phyloP scores from a whole-genome alignment of 2,888 invertebrate species.

The Meloe dianella region DNA sequence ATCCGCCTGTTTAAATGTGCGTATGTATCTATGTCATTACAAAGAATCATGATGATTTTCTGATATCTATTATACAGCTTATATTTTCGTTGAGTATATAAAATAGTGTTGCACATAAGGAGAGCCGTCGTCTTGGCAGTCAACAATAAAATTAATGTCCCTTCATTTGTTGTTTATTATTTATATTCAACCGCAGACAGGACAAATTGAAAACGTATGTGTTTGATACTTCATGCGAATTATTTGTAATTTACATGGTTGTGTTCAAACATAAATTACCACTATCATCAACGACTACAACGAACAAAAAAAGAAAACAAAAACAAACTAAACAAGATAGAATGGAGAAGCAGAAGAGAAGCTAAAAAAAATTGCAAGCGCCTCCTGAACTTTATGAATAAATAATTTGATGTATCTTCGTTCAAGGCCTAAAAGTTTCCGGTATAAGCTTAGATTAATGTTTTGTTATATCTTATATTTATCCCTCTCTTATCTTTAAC shows the following conservation, averaged over 20 bases:
- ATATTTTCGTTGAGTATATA: not conserved
- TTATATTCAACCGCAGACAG: conserved; percentile 43
- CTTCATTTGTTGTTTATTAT: conserved; percentile 46
- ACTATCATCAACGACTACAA: not conserved
- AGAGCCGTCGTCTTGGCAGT: conserved; percentile 26
- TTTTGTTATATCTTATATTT: conserved; percentile 11
- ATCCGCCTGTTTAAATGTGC: not conserved
- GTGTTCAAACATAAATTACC: conserved; percentile 33
- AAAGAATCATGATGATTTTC: not conserved
- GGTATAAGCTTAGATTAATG: conserved; percentile 29
- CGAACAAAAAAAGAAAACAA: not conserved
- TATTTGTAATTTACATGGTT: conserved; percentile 39
- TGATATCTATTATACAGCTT: not conserved
- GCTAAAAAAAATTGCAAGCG: conserved; percentile 16
- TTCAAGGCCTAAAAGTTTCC: conserved; percentile 26
- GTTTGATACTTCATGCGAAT: conserved; percentile 43
- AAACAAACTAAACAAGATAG: not conserved
- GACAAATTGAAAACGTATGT: conserved; percentile 51
- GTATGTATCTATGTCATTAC: not conserved
- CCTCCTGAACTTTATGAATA: conserved; percentile 27
- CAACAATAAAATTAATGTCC: conserved; percentile 49
- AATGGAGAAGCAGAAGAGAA: not conserved
- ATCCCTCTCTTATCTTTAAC: not conserved
- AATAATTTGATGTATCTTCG: conserved; percentile 31
- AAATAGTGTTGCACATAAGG: conserved; percentile 5